Evolutionary conservation across 2,797 vertebrate species (phyloP), one percentile per base, ranked within the genome.

Genomic region (Dryobates pubescens): DNA sequence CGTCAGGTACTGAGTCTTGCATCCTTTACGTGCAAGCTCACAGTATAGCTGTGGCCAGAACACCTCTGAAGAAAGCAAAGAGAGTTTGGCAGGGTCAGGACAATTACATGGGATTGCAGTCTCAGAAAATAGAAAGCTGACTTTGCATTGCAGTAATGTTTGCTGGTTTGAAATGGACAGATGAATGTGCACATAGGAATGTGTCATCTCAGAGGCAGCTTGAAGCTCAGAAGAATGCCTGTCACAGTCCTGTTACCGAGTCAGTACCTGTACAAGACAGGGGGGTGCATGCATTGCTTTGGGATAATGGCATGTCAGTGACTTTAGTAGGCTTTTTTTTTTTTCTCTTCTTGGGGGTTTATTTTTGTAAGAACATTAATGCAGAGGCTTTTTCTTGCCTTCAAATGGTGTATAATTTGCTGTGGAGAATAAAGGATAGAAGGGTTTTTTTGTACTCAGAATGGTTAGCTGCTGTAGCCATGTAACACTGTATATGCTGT

Each of bases 401-500:
- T 17, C 3, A 3, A 64, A 53, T 68, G 82, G 27, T 41, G 41
- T 45, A 27, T 76, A 51, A 71, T 85, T 83, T 82, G 47, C 51
- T 34, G 68, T 6, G 1, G 68, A 82, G 59, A 81, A 45, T 51
- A 64, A 86, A 81, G 47, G 53, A 47, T 82, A 30, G 76, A 77
- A 86, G 88, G 20, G n/a, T n/a, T 20, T 72, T 56, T 90, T 80
- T 91, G 53, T 56, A 68, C 34, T 87, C 24, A 64, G 61, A 94
- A 15, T 24, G 80, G 58, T 56, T 79, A 76, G 86, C 92, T 96
- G 82, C 92, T 91, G 83, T 89, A 89, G 72, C 83, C 72, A 13
- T 4, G 13, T 68, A 82, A 58, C 89, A 79, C 34, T 4, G 2
- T 93, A 54, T 64, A 88, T 49, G 22, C 72, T 77, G 64, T 65